Base-by-base conservation (phyloP, 2,888 invertebrate genomes). In the Scaeva pyrastri region DNA sequence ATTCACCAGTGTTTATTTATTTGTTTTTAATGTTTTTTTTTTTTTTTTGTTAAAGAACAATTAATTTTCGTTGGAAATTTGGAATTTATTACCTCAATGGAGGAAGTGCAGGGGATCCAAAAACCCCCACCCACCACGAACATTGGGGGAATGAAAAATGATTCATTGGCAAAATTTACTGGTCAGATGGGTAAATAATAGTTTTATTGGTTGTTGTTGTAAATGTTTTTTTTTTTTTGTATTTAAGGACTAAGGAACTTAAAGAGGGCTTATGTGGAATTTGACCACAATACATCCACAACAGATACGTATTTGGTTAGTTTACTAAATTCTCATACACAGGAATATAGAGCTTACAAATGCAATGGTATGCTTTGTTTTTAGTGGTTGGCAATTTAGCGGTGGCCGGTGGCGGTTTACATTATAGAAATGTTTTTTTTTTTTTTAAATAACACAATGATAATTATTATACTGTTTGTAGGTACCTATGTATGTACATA, bases 61-160 rank as follows among this genome's bases (percentile, higher is more conserved):
- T 71, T 71, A 56, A 56, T 56, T 56, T 71, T 56, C 31, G n/a
- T 16, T 56, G 43, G 26, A 71, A 71, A 45, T 58, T 58, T 43
- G 45, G 31, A 58, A 71, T 58, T 71, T 56, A 58, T 58, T 41
- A 56, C 43, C 11, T 45, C 36, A 56, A 11, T 56, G 31, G 36
- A 56, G 31, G 31, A 31, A 31, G 31, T 31, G 31, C 31, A 31
- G 31, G 8, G 31, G 31, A 31, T 31, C 31, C 31, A 5, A 31
- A 8, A 31, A 1, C 31, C 6, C 6, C 31, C 31, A 5, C 31
- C 31, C 31, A 31, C 31, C 31, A 5, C 31, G 8, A 31, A 31
- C 8, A 56, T 56, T 56, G 31, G 31, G 16, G 36, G n/a, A 16
- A 16, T 36, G 31, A 31, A 56, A 56, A n/a, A 56, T 56, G 56